Conservation (phyloP, 1,140 invertebrate genomes). For the Octopus bimaculoides region DNA sequence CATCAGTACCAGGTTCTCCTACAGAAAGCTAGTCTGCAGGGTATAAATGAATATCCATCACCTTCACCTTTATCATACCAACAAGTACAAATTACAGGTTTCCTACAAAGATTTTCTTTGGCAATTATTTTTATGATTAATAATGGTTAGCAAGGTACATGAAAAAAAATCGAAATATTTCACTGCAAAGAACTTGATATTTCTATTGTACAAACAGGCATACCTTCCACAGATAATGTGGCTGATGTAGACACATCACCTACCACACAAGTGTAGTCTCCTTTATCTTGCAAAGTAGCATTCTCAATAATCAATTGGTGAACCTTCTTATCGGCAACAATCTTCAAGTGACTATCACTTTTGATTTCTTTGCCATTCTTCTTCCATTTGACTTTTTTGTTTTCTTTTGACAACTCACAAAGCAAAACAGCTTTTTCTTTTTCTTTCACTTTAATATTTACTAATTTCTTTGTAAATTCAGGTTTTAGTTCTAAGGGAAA, state of each 20-base stretch:
- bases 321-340: not conserved
- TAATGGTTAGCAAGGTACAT: too few relatives aligned
- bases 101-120: too few relatives aligned
- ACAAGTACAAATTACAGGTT: too few relatives aligned
- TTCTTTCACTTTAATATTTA: slow-evolving; percentile 61
- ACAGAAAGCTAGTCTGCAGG: too few relatives aligned
- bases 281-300: slow-evolving; percentile 23
- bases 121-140: too few relatives aligned
- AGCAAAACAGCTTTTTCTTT: slow-evolving; percentile 69
- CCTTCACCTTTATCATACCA: too few relatives aligned
- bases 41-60: too few relatives aligned
- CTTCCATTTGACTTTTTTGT: slow-evolving; percentile 48
- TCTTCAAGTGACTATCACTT: not conserved
- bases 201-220: not conserved
- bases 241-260: slow-evolving; percentile 16
- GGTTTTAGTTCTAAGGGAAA: slow-evolving; percentile 37
- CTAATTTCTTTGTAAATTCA: slow-evolving; percentile 50
- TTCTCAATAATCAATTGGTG: slow-evolving; percentile 6
- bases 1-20: too few relatives aligned
- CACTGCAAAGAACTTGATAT: too few relatives aligned
- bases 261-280: slow-evolving; percentile 14
- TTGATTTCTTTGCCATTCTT: slow-evolving; percentile 37
- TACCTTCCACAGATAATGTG: slow-evolving; percentile 26
- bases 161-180: too few relatives aligned
- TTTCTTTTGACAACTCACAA: slow-evolving; percentile 48